Evolutionary conservation across 2,113 vertebrate species (phyloP).

Genomic region (Sturnus vulgaris): DNA sequence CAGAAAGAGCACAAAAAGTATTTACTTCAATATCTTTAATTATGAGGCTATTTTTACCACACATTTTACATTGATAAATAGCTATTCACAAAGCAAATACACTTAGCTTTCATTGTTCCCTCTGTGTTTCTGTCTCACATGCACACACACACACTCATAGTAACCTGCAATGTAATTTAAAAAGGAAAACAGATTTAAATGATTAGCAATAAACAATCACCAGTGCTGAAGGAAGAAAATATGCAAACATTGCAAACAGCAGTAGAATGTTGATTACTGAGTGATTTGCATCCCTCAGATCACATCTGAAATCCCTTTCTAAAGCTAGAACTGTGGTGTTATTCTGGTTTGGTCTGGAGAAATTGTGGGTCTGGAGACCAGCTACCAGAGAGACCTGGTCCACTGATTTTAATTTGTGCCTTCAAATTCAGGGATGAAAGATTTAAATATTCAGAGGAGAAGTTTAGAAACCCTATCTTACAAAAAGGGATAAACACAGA

Average conservation of each 20-base stretch:
- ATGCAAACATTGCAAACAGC: background rate
- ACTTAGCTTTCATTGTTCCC: background rate
- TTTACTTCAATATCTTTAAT: background rate
- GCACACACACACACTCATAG: background rate
- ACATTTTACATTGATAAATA: background rate
- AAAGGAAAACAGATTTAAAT: background rate
- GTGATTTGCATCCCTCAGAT: background rate
- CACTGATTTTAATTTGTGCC: background rate
- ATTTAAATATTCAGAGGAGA: background rate
- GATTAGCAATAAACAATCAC: background rate
- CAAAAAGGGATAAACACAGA: background rate
- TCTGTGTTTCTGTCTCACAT: background rate
- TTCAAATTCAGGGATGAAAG: background rate
- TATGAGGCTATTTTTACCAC: background rate
- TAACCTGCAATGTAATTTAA: background rate
- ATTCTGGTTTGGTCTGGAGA: background rate
- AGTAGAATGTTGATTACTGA: background rate
- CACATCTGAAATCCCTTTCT: background rate
- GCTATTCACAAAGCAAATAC: background rate
- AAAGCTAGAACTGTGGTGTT: background rate
- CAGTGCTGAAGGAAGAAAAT: background rate
- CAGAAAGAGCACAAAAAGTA: background rate
- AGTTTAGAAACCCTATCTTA: background rate
- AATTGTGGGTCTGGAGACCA: background rate
- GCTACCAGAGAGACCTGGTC: background rate